Conservation (phyloP, 2,888 invertebrate genomes). For the Eupithecia pulchellata region DNA sequence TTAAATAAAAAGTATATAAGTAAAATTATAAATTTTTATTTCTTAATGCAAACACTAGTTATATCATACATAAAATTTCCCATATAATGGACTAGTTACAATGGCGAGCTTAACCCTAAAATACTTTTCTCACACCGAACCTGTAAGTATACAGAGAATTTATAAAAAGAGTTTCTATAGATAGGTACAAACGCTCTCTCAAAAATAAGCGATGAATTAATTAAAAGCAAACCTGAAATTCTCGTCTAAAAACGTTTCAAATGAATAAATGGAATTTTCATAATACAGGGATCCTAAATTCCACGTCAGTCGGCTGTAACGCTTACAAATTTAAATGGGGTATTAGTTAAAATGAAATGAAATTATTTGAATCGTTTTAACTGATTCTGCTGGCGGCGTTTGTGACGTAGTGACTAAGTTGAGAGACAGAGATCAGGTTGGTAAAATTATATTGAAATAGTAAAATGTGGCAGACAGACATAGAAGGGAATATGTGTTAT, state of each 20-base stretch:
- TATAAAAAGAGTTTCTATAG: too few species aligned
- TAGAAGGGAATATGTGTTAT: too few species aligned
- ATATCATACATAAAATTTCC: too few species aligned
- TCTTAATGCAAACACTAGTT: too few species aligned
- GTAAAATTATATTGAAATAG: not conserved
- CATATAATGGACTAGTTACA: too few species aligned
- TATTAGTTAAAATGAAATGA: not conserved
- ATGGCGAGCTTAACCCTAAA: too few species aligned
- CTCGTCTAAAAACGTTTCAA: not conserved
- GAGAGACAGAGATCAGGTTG: not conserved
- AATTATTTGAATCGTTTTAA: not conserved
- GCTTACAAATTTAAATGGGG: slow-evolving; percentile 3
- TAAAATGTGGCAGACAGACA: not conserved
- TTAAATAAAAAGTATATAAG: too few species aligned
- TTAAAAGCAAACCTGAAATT: not conserved
- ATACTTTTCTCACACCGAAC: too few species aligned
- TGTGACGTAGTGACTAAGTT: not conserved
- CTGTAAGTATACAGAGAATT: too few species aligned
- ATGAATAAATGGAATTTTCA: not conserved
- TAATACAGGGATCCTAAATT: not conserved
- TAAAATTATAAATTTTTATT: too few species aligned
- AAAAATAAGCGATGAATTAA: not conserved
- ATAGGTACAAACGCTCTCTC: not conserved
- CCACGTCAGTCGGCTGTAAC: not conserved
- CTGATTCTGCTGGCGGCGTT: not conserved